Evolutionary conservation across 2,888 invertebrate genomes (phyloP), one percentile per base, ranked within the genome.

Genomic region (Tridacna crocea): DNA sequence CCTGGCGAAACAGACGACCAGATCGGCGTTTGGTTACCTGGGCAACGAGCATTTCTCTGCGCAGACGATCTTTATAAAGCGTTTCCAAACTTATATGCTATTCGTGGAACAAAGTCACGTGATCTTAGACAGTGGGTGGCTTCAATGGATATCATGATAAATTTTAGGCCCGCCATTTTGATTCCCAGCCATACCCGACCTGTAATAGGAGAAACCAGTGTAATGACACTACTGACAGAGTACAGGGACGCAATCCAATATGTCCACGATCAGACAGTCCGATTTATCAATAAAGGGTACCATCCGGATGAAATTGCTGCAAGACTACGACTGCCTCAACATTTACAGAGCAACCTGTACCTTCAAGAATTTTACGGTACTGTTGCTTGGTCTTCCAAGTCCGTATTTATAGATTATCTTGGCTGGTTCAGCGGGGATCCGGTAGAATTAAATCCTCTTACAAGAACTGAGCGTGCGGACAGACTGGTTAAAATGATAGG

Each of bases 1-100:
- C 93, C 93, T 0, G 93, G 93, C 0, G 93, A 93, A 78, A 93
- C 93, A 0, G 85, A 85, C 26, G 92, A 93, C 77, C 93, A 93
- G 63, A 91, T 93, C 47, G 93, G 90, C 11, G 91, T 93, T 4
- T 92, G 91, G 90, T 48, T 91, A n/a, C 91, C 91, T 0, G 87
- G 88, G 2, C 84, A 88, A 74, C 82, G 86, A 46, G 90, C 89
- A 17, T 88, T 93, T 17, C 80, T 93, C 8, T 90, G 90, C 61
- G 93, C 91, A 0, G 93, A 93, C 81, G 90, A 93, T 68, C 73
- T 92, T 6, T 93, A 93, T 84, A 79, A 83, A 78, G 89, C 92
- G 2, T 93, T 93, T 75, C 93, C 93, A 0, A 93, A 93, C 79
- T 80, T 93, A 12, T 93, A 93, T 86, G 91, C 92, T 36, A 93